Evolutionary conservation across 2,113 vertebrate species (phyloP).

Genomic region (Notarius lentiginosus): DNA sequence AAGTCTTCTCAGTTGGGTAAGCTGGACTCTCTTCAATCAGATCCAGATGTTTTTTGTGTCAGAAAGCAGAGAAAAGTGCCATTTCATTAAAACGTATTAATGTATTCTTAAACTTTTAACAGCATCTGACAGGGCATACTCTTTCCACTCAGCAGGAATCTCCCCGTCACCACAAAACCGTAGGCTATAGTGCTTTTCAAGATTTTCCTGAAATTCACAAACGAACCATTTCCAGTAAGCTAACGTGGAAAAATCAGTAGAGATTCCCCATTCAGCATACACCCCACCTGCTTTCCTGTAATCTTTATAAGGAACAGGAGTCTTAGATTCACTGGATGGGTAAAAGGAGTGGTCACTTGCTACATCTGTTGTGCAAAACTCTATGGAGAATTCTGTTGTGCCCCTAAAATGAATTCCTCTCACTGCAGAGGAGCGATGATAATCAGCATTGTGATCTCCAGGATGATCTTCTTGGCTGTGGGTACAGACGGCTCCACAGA

Average conservation of each 20-base stretch:
- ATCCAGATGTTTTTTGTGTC: not conserved
- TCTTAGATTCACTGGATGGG: not conserved
- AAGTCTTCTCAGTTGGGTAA: not conserved
- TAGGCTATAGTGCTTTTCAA: not conserved
- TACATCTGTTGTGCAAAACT: conserved; percentile 27
- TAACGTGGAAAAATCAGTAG: conserved; percentile 16
- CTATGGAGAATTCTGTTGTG: not conserved
- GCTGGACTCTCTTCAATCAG: not conserved
- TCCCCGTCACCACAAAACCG: not conserved
- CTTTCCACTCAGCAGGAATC: conserved; percentile 21
- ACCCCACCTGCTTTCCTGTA: conserved; percentile 10
- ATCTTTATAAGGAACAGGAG: not conserved
- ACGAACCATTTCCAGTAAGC: conserved; percentile 36
- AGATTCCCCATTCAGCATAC: not conserved
- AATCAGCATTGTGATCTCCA: conserved; percentile 30
- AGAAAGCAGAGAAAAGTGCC: not conserved
- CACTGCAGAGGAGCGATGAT: conserved; percentile 7
- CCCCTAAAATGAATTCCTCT: not conserved
- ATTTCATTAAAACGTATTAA: not conserved
- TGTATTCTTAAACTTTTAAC: conserved; percentile 2
- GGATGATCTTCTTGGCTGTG: conserved; percentile 4
- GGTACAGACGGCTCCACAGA: conserved; percentile 65
- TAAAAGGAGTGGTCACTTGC: not conserved
- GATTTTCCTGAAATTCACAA: conserved; percentile 23
- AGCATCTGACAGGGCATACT: not conserved